Conservation (phyloP, 2,797 vertebrate genomes). For the Acrocephalus scirpaceus region DNA sequence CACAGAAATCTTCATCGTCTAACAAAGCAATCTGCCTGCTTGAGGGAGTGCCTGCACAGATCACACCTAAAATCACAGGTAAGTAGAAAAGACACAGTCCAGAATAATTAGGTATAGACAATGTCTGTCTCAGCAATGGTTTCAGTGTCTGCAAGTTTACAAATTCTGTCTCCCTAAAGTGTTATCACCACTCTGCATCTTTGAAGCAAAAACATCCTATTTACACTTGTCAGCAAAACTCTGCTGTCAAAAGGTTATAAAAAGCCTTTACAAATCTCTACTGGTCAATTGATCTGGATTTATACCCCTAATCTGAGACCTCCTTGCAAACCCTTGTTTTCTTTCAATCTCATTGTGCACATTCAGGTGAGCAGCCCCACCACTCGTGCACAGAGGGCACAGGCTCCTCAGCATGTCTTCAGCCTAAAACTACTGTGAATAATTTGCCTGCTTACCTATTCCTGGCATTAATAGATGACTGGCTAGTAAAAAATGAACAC, state of each 20-base stretch:
- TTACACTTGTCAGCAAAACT: constrained; percentile 69
- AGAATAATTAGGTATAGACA: background rate
- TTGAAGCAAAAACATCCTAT: constrained; percentile 19
- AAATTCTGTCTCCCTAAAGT: constrained; percentile 19
- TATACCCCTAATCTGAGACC: constrained; percentile 15
- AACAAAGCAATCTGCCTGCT: background rate
- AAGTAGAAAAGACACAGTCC: background rate
- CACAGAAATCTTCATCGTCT: background rate
- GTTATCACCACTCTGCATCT: constrained; percentile 12
- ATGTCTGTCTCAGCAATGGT: constrained; percentile 76
- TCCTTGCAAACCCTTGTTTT: constrained; percentile 39
- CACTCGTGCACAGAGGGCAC: background rate
- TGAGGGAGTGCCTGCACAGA: background rate
- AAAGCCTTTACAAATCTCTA: constrained; percentile 46
- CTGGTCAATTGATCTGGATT: constrained; percentile 61
- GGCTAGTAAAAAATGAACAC: background rate
- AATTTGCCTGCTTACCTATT: background rate
- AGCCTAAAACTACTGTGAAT: background rate
- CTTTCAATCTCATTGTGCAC: background rate
- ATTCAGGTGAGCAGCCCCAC: background rate
- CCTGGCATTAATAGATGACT: background rate
- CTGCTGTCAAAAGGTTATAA: constrained; percentile 65
- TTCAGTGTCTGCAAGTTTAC: constrained; percentile 56
- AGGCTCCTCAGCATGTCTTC: rapidly evolving
- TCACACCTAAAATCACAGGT: constrained; percentile 27